A percentile compares a stretch with the other conserved stretches of the same genome.
Evolutionary conservation across 2,113 vertebrate genomes (phyloP).

Genomic region (Poicephalus meyeri): DNA sequence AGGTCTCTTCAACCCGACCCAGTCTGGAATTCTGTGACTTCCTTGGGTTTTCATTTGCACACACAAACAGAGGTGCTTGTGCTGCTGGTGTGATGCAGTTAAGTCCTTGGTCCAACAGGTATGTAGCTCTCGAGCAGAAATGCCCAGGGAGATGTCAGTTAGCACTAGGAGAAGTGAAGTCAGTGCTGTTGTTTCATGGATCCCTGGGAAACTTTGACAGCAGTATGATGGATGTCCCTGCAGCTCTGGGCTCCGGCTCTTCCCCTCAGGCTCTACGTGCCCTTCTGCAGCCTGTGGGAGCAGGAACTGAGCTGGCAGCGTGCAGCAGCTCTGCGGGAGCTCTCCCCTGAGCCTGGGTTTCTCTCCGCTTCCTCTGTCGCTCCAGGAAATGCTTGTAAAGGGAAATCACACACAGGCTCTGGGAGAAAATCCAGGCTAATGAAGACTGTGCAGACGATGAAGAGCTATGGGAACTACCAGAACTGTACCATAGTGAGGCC

Average conservation of each 20-base stretch:
- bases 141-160: background rate
- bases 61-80: fast-evolving
- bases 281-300: background rate
- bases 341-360: background rate
- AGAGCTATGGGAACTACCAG: slow-evolving; percentile 87
- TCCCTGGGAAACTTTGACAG: background rate
- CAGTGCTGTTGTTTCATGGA: background rate
- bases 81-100: background rate
- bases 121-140: background rate
- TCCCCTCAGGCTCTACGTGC: background rate
- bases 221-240: background rate
- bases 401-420: slow-evolving; percentile 63
- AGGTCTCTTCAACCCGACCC: background rate
- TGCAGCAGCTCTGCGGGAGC: background rate
- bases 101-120: background rate
- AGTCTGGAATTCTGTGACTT: background rate
- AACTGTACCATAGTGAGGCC: slow-evolving; percentile 88
- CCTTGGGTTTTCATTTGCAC: background rate
- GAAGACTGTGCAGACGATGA: slow-evolving; percentile 80
- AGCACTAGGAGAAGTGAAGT: background rate
- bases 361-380: background rate
- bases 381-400: slow-evolving; percentile 60
- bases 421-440: slow-evolving; percentile 85
- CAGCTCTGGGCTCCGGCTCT: background rate
- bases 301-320: fast-evolving